A percentile compares a stretch with the other conserved stretches of the same genome.
Conservation (phyloP, 2,888 invertebrate species). For the Chrysomela aeneicollis region DNA sequence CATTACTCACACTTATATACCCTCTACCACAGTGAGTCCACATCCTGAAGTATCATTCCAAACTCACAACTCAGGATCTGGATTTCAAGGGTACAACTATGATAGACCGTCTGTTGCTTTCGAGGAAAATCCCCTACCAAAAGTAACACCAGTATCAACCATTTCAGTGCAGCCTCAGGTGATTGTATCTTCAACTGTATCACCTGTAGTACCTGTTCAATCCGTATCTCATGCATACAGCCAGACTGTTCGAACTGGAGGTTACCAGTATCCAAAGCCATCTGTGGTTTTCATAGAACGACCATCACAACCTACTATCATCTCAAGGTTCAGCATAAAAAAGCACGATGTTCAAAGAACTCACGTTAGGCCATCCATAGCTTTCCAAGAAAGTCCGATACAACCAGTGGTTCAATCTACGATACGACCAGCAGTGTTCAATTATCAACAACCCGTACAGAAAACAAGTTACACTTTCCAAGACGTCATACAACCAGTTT, state of each 20-base stretch:
- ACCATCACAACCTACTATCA: conserved; percentile 45
- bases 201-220: conserved; percentile 14
- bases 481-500: conserved; percentile 12
- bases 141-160: not conserved
- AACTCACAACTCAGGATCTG: no score
- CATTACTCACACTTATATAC: no score
- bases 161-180: conserved; percentile 14
- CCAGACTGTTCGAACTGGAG: conserved; percentile 22
- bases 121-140: conserved; percentile 28
- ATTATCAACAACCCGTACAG: conserved; percentile 15
- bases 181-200: conserved; percentile 24
- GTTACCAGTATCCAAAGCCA: conserved; percentile 49
- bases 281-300: conserved; percentile 55
- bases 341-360: conserved; percentile 15
- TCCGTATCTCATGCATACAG: conserved; percentile 4
- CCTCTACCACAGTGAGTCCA: conserved; percentile 57
- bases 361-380: conserved; percentile 31
- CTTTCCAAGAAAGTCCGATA: conserved; percentile 60
- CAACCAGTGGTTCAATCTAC: conserved; percentile 41
- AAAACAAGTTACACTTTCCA: conserved; percentile 29
- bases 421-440: conserved; percentile 27
- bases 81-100: conserved; percentile 31
- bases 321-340: conserved; percentile 31
- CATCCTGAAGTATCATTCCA: no score
- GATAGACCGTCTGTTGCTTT: conserved; percentile 36